Evolutionary conservation across 2,888 invertebrate species (phyloP).

Genomic region (Agonum fuliginosum): DNA sequence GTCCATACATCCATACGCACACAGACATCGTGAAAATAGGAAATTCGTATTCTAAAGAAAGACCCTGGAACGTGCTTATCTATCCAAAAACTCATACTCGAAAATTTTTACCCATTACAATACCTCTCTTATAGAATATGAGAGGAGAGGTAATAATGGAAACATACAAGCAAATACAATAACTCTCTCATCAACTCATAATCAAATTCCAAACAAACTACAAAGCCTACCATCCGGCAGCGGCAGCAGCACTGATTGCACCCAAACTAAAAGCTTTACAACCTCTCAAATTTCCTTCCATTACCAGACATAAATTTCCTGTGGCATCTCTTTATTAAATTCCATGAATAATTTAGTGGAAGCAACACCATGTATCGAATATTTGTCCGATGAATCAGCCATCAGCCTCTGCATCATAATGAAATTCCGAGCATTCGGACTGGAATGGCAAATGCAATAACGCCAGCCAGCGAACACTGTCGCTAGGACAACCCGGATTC

Average conservation of each 20-base stretch:
- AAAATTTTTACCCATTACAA: no score
- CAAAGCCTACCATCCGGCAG: background rate
- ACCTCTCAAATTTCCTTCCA: conserved; percentile 25
- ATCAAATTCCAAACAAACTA: background rate
- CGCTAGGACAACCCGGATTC: background rate
- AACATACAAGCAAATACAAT: no score
- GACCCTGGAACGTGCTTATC: no score
- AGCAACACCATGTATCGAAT: conserved; percentile 40
- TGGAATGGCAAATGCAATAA: conserved; percentile 37
- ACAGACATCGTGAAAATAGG: no score
- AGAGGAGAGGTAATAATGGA: no score
- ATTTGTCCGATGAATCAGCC: conserved; percentile 13
- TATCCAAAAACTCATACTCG: no score
- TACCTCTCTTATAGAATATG: no score
- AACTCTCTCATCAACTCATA: no score
- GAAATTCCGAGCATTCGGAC: conserved; percentile 26
- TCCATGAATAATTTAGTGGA: conserved; percentile 46
- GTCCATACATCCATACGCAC: no score
- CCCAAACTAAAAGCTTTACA: background rate
- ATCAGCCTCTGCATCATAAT: conserved; percentile 9
- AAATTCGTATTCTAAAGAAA: no score
- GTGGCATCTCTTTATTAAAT: conserved; percentile 42
- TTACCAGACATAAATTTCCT: conserved; percentile 23
- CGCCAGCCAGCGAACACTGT: background rate
- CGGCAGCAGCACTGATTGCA: background rate